Evolutionary conservation across 2,113 vertebrate species (phyloP), one percentile per base, ranked within the genome.

Genomic region (Cairina moschata): DNA sequence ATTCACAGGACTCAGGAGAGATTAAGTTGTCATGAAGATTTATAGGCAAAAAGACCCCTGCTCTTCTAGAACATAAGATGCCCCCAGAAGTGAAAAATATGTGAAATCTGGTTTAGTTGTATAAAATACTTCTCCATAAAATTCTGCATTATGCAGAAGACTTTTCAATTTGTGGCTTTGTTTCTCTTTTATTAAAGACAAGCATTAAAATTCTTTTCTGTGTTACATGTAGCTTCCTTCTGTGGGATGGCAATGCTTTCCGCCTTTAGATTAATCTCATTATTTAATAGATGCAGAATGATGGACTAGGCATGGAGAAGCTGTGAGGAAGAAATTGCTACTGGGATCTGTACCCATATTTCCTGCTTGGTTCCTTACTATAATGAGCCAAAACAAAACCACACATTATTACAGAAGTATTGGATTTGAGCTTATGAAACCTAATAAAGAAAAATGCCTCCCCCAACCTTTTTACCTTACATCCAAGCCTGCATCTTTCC

Each of bases 21-120:
- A 80, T 54, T 56, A 96, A 88, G 26, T n/a, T 78, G 75, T 84
- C 32, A 20, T 31, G 66, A 84, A 88, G 58, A 85, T 80, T 94
- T 82, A 36, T 68, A 83, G 67, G 77, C 29, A 86, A 77, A 90
- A 95, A 90, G 21, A 48, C 4, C 3, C 31, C 32, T 88, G 28
- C 29, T 95, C 5, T 6, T 66, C 18, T 81, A 36, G 23, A 96
- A 77, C 4, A 69, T 31, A 65, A 90, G 15, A 11, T 21, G 28
- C 2, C 32, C n/a, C 15, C 14, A 85, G 36, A 88, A 94, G 29
- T 76, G 29, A 89, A 91, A 92, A 78, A 54, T 7, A 17, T 28
- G 5, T 48, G 34, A 80, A 77, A 88, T 62, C 15, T 0, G 8
- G 72, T 72, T 77, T 78, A 68, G 23, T 40, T 80, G 22, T 34